phyloP scores from a whole-genome alignment of 2,113 vertebrate genomes.

The Sardina pilchardus region DNA sequence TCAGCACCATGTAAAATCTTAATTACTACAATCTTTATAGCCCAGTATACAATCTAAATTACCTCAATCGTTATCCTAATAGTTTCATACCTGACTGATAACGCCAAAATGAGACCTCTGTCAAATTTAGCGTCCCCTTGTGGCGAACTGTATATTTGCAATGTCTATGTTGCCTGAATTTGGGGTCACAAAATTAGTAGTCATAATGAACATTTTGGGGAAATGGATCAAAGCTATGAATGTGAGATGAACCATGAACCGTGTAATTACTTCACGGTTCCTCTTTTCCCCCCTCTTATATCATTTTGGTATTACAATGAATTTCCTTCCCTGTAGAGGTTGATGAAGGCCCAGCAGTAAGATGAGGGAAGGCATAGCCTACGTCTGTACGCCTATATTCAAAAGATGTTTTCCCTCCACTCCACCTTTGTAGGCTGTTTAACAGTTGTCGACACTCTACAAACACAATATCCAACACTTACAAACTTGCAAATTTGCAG shows the following conservation, averaged over 20 bases:
- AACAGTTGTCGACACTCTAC: too few relatives aligned
- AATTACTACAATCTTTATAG: too few relatives aligned
- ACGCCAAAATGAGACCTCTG: too few relatives aligned
- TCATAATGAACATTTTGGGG: not conserved
- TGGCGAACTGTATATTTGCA: not conserved
- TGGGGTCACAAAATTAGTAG: not conserved
- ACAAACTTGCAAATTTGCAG: too few relatives aligned
- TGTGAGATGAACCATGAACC: not conserved
- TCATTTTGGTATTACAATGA: not conserved
- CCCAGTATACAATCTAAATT: too few relatives aligned
- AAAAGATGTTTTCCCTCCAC: too few relatives aligned
- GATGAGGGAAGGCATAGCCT: not conserved
- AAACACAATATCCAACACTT: too few relatives aligned
- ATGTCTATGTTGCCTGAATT: not conserved
- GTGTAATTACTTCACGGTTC: not conserved
- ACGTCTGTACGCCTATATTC: too few relatives aligned
- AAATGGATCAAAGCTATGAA: not conserved
- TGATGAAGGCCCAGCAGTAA: not conserved
- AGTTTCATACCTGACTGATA: too few relatives aligned
- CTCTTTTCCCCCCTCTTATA: not conserved
- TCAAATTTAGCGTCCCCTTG: not conserved
- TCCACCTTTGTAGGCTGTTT: too few relatives aligned
- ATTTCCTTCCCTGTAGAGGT: not conserved
- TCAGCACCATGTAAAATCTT: too few relatives aligned
- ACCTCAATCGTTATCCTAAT: too few relatives aligned